These are phyloP conservation scores for Phaetusa simplex DNA, from an alignment of 2,113 vertebrate species.

Conservation along the genomic window DNA sequence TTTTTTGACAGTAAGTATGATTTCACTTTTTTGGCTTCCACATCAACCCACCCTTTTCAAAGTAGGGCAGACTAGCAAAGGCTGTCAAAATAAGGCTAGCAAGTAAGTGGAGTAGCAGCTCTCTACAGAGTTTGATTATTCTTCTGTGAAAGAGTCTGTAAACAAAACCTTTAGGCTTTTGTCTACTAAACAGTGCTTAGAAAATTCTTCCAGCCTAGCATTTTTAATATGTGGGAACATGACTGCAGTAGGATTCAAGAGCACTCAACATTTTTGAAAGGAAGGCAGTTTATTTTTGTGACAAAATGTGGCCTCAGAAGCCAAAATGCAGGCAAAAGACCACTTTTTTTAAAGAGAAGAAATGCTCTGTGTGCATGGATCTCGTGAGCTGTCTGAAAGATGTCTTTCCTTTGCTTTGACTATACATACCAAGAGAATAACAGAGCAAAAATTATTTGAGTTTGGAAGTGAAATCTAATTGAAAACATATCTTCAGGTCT, in stretches of 20 bases:
- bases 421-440: background rate
- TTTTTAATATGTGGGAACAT: conserved; percentile 51
- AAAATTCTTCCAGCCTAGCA: conserved; percentile 39
- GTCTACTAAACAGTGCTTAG: conserved; percentile 49
- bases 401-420: background rate
- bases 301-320: background rate
- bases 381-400: background rate
- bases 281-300: conserved; percentile 26
- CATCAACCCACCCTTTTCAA: background rate
- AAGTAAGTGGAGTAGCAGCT: background rate
- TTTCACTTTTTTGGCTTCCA: conserved; percentile 19
- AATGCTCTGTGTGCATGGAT: background rate
- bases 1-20: conserved; percentile 32
- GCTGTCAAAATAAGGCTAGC: conserved; percentile 59
- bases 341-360: background rate
- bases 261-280: conserved; percentile 31
- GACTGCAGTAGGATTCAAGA: conserved; percentile 21
- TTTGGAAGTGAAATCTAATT: background rate
- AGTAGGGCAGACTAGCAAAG: background rate
- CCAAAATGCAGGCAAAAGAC: background rate
- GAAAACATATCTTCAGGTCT: background rate
- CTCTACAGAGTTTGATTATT: conserved; percentile 38
- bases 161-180: conserved; percentile 66
- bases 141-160: conserved; percentile 34
- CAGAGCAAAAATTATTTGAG: background rate